Conservation (phyloP, 2,113 vertebrate species). For the Mellivora capensis region DNA sequence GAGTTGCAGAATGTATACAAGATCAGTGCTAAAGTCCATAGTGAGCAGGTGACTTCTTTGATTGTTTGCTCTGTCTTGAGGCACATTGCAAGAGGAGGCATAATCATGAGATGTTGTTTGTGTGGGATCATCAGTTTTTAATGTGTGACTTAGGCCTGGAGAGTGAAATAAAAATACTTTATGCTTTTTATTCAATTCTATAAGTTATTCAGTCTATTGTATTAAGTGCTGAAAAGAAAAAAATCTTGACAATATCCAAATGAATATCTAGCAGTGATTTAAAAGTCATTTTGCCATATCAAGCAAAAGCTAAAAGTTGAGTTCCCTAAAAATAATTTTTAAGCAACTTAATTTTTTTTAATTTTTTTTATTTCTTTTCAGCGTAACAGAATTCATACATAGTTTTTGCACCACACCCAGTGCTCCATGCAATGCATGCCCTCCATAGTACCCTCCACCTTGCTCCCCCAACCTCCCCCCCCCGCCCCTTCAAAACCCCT, state of each 20-base stretch:
- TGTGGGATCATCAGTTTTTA: neutral
- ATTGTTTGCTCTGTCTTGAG: neutral
- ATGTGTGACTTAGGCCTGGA: neutral
- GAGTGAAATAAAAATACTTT: neutral
- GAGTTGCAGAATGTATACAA: neutral
- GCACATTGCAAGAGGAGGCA: neutral
- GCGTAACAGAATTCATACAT: too few species aligned
- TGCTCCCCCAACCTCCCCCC: too few species aligned
- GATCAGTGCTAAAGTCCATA: neutral
- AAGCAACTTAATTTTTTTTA: neutral
- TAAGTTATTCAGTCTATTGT: neutral
- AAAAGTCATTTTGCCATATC: neutral
- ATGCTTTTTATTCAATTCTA: neutral
- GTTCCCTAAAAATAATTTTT: neutral
- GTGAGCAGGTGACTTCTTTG: neutral
- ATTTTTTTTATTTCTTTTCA: too few species aligned
- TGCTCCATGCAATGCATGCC: too few species aligned
- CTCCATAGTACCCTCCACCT: too few species aligned
- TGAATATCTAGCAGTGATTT: neutral
- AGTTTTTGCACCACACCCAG: too few species aligned
- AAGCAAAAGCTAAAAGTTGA: neutral
- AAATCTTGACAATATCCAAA: neutral
- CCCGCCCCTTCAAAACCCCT: too few species aligned
- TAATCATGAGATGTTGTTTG: neutral
- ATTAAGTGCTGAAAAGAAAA: slow-evolving; percentile 14